Base-by-base conservation (phyloP, 2,113 vertebrate species). In the Onychostruthus taczanowskii region DNA sequence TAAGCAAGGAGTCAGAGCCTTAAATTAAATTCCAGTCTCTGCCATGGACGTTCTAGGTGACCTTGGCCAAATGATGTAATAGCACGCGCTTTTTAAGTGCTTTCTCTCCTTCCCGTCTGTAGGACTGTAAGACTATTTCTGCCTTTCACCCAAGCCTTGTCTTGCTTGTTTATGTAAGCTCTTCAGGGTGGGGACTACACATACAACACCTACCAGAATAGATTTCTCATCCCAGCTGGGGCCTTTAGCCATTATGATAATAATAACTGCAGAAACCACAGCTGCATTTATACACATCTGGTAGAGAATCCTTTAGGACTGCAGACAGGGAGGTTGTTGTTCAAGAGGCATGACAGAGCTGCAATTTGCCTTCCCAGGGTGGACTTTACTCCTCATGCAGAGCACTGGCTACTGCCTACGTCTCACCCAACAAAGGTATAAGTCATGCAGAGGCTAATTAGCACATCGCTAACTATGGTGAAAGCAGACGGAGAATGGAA, bases 261-360 rank as follows among this genome's bases (percentile, higher is more conserved):
- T 80, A 91, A 52, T n/a, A 95, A 94, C 78, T 88, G 92, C 55
- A 76, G 53, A 69, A 90, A 91, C 91, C 84, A 90, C 87, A 95
- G 89, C 91, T 94, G 82, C 86, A 87, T 66, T 93, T 91, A 87
- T 41, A 91, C 21, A 11, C 93, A 95, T 95, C 91, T 96, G 93
- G 84, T 35, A 46, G 62, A 83, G 53, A 89, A 64, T 79, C 81
- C 89, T 85, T 59, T n/a, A 93, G 81, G 87, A 83, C 49, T 76
- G 74, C 81, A 94, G 87, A 87, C 70, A 95, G 81, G 49, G 59
- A 95, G 39, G 28, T 50, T 78, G 52, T 61, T 95, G 89, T 93
- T 78, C 72, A 46, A 83, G 75, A 91, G 31, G 50, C 58, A 22
- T 15, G 46, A 87, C 67, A 69, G 63, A 89, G 70, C 75, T 94